These are phyloP conservation scores for Sprattus sprattus DNA, from an alignment of 2,113 vertebrate genomes.

Conservation along the genomic window DNA sequence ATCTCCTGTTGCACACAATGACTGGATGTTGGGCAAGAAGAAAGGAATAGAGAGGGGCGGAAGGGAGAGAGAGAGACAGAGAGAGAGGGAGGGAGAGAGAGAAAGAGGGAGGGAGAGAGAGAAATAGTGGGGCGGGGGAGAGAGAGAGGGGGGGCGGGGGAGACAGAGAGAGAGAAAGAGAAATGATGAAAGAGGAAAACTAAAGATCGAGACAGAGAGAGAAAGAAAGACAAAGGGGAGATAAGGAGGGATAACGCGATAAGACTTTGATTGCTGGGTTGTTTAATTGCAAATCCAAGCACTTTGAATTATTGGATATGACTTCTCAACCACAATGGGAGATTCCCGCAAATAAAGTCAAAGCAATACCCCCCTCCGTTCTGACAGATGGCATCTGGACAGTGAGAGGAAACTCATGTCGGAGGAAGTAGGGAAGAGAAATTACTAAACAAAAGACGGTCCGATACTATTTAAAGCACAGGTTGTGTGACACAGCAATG, in stretches of 20 bases:
- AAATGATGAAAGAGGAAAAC: background rate
- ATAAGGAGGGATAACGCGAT: slow-evolving; percentile 27
- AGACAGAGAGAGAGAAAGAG: background rate
- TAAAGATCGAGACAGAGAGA: background rate
- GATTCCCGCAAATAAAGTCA: background rate
- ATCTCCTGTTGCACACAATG: slow-evolving; percentile 68
- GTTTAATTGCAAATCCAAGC: background rate
- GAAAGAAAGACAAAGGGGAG: background rate
- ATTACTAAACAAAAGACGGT: background rate
- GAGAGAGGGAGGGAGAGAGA: background rate
- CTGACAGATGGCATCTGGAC: background rate
- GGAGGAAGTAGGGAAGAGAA: background rate
- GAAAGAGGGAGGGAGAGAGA: background rate
- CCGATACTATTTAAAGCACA: background rate
- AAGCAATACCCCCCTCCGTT: background rate
- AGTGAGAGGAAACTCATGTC: background rate
- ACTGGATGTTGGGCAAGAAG: slow-evolving; percentile 65
- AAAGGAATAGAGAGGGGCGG: background rate
- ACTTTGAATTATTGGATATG: background rate
- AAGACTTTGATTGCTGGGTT: background rate
- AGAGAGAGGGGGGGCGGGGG: background rate
- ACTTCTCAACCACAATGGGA: background rate
- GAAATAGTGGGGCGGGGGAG: background rate
- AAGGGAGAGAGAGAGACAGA: slow-evolving; percentile 24
- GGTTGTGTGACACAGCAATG: background rate